These are phyloP conservation scores for Iselma pallidipennis DNA, from an alignment of 2,888 invertebrate species.

Conservation along the genomic window DNA sequence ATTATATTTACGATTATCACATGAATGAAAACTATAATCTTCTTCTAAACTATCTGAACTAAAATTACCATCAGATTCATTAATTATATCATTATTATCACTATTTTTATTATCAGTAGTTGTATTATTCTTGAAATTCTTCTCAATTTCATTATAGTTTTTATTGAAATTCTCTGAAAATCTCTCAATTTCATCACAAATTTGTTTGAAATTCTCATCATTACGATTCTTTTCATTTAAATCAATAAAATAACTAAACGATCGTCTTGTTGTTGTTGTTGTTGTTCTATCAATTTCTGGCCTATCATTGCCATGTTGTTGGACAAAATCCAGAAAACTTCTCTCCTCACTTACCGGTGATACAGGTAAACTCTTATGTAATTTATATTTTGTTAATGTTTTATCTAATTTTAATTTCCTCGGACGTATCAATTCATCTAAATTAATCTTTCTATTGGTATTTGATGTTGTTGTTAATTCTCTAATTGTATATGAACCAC, in stretches of 20 bases:
- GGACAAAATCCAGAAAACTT: conserved; percentile 51
- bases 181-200: conserved; percentile 54
- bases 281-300: conserved; percentile 56
- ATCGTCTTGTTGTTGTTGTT: conserved; percentile 35
- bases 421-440: conserved; percentile 43
- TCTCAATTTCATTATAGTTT: conserved; percentile 49
- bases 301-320: conserved; percentile 29
- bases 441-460: conserved; percentile 24
- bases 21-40: conserved; percentile 62
- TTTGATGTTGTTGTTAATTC: conserved; percentile 46
- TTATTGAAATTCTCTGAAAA: conserved; percentile 51
- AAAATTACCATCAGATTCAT: conserved; percentile 69
- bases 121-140: conserved; percentile 36
- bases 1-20: conserved; percentile 14
- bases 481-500: conserved; percentile 52
- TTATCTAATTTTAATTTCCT: conserved; percentile 51
- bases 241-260: conserved; percentile 69
- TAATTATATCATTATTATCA: conserved; percentile 27
- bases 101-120: neutral
- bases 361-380: conserved; percentile 76
- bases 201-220: conserved; percentile 48
- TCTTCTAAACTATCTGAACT: conserved; percentile 81
- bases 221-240: conserved; percentile 58
- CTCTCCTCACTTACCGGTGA: conserved; percentile 80
- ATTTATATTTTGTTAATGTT: conserved; percentile 51